Base-by-base conservation (phyloP, 1,140 invertebrate species). In the Pectinophora gossypiella region DNA sequence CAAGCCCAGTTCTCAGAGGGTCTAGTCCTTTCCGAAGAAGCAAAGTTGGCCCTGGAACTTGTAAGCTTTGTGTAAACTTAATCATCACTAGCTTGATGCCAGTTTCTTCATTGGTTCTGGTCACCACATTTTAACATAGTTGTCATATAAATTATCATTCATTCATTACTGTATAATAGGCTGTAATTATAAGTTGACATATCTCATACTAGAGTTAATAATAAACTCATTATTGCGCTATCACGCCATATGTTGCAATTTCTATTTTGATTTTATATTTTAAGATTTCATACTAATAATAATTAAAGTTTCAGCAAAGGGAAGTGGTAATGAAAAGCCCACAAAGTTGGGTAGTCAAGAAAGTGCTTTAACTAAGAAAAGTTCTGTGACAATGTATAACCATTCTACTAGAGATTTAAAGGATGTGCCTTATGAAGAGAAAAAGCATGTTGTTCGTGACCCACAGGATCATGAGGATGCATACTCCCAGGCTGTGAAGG, bases 401-500 rank as follows among this genome's bases (percentile, higher is more conserved):
- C 83, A 86, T 54, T 65, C 61, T n/a, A 85, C 83, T 13, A 72
- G 76, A 51, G 72, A 85, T 44, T 61, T 56, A 12, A 59, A 67
- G 50, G 58, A 75, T 32, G 22, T 83, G 5, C 60, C 68, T 15
- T 61, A 43, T 51, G 56, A 51, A 42, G 61, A 68, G 35, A 56
- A 72, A 3, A 54, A 51, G 10, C 16, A 78, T 27, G 84, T 88
- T 5, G 48, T 72, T 3, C 66, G 72, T 19, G 73, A 84, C 15
- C 0, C 38, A 3, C 67, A 64, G 27, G 49, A 43, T 19, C 68
- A 72, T 16, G 76, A 81, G n/a, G 76, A 88, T 66, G 86, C 86
- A 3, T 88, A 83, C 51, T 59, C 72, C 2, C 69, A 77, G 51
- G 86, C 84, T 5, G 52, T 73, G 35, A 81, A 66, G 57, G 83